Percentiles rank a stretch among this genome's conserved stretches.
Evolutionary conservation across 2,888 invertebrate species (phyloP).

Genomic region (Halictus ligatus): DNA sequence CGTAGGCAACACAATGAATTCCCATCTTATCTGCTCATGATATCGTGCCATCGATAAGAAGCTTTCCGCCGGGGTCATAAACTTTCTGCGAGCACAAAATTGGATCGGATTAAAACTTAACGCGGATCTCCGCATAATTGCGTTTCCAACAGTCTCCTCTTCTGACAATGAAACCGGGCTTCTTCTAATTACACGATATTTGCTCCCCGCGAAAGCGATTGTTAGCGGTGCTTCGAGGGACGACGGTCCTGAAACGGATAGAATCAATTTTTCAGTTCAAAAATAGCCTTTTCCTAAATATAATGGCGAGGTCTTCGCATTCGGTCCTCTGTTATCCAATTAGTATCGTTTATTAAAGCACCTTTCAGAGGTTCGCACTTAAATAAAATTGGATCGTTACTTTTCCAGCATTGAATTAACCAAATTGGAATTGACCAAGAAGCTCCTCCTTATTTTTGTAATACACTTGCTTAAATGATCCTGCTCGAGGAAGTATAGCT

Average conservation of each 20-base stretch:
- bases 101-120: constrained; percentile 76
- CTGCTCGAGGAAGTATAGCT: too few species aligned
- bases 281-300: not conserved
- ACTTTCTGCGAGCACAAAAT: constrained; percentile 73
- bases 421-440: too few species aligned
- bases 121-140: constrained; percentile 71
- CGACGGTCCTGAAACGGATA: not conserved
- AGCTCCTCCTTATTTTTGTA: too few species aligned
- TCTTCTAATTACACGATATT: constrained; percentile 43
- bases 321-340: not conserved
- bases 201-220: constrained; percentile 7
- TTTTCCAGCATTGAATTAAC: not conserved
- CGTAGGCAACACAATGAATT: constrained; percentile 62
- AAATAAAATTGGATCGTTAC: not conserved
- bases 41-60: constrained; percentile 78
- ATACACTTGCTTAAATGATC: too few species aligned
- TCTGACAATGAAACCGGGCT: constrained; percentile 36
- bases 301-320: too few species aligned
- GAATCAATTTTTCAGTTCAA: not conserved
- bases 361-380: not conserved
- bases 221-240: not conserved
- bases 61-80: constrained; percentile 75
- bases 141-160: constrained; percentile 56
- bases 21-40: constrained; percentile 73
- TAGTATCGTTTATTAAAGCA: not conserved